Evolutionary conservation across 2,888 invertebrate genomes (phyloP), one percentile per base, ranked within the genome.

Genomic region (Megaustenia siamemsis): DNA sequence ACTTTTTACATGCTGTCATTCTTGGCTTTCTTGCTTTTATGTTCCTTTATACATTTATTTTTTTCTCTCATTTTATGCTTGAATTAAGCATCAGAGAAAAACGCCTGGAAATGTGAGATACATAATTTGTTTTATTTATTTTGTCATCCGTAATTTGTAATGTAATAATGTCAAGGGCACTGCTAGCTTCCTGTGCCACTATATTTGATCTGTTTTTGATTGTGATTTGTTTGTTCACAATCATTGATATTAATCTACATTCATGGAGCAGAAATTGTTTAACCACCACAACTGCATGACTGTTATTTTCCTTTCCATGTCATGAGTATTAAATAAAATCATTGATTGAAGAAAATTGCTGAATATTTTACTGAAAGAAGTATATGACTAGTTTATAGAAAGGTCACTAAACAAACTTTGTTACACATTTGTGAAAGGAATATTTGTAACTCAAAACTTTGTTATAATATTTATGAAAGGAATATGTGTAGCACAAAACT

Each of bases 1-100:
- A n/a, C n/a, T n/a, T n/a, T n/a, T n/a, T n/a, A n/a, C n/a, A n/a
- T n/a, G n/a, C n/a, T n/a, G n/a, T n/a, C n/a, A n/a, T n/a, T 66
- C 71, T 45, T 12, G 28, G 43, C 45, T 45, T 71, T 71, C 8
- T 71, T 45, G 28, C 3, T 10, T 15, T 45, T 71, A 12, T 45
- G 10, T 45, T 45, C 28, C n/a, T 6, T 71, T 43, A 15, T 12
- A 45, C 28, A 12, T 40, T 40, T 45, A 45, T 45, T 71, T 45
- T 38, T 35, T 68, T 43, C 15, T 79, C 21, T 79, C 21, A n/a
- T 49, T 80, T 80, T 80, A 15, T 63, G 38, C 63, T 78, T 78
- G 63, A 78, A 32, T 71, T 43, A 71, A 78, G 78, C 63, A 56
- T 78, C 43, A 78, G 78, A 43, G 78, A 78, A 40, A 78, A 78